Percentiles rank a stretch among this genome's conserved stretches.
Evolutionary conservation across 2,888 invertebrate species (phyloP).

Genomic region (Beris chalybata): DNA sequence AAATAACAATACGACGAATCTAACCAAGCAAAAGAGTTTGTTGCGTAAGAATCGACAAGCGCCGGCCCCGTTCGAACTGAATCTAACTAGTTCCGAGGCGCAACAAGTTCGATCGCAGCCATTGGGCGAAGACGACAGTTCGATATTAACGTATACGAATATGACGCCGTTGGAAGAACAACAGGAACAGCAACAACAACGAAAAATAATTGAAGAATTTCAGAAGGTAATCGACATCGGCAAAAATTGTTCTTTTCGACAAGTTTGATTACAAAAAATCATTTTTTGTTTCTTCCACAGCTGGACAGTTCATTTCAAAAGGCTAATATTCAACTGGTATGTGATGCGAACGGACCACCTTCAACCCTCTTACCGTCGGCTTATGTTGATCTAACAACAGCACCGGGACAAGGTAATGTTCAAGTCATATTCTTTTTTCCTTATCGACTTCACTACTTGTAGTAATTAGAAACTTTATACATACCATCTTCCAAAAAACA

Average conservation of each 20-base stretch:
- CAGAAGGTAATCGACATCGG: slow-evolving; percentile 34
- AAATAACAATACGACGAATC: slow-evolving; percentile 31
- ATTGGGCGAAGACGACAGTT: slow-evolving; percentile 53
- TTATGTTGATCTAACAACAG: slow-evolving; percentile 43
- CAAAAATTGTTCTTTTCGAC: too few relatives aligned
- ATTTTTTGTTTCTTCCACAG: slow-evolving; percentile 20
- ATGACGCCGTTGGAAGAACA: slow-evolving; percentile 38
- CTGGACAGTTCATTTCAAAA: slow-evolving; percentile 45
- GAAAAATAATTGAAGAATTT: slow-evolving; percentile 48
- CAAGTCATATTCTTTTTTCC: background rate
- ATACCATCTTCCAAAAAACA: slow-evolving; percentile 11
- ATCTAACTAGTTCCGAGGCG: slow-evolving; percentile 45
- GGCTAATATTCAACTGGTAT: slow-evolving; percentile 41
- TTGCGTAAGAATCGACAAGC: slow-evolving; percentile 53
- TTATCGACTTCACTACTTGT: slow-evolving; percentile 7
- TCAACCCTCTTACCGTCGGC: slow-evolving; percentile 40
- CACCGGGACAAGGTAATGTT: slow-evolving; percentile 40
- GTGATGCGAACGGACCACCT: slow-evolving; percentile 40
- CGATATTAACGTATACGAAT: slow-evolving; percentile 33
- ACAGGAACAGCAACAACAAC: slow-evolving; percentile 46
- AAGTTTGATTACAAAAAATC: background rate
- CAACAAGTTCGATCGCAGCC: slow-evolving; percentile 58
- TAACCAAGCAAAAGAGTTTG: slow-evolving; percentile 46
- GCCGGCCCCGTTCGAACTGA: slow-evolving; percentile 50
- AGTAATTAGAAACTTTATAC: slow-evolving; percentile 6